A percentile compares a stretch with the other conserved stretches of the same genome.
Evolutionary conservation across 2,797 vertebrate genomes (phyloP).

Genomic region (Crocidura indochinensis): DNA sequence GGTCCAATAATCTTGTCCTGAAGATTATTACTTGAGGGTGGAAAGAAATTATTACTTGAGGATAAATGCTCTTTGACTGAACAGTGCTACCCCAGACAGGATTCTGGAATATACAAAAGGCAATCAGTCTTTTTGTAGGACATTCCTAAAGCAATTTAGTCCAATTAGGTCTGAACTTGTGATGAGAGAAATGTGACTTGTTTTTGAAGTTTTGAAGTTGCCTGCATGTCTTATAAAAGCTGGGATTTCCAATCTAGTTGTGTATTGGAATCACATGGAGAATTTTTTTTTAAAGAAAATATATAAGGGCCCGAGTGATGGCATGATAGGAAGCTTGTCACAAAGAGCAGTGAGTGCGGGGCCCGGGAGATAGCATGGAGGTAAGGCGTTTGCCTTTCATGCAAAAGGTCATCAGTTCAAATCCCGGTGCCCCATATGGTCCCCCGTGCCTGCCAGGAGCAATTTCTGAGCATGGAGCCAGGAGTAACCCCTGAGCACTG

Average conservation of each 20-base stretch:
- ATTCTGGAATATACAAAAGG: neutral
- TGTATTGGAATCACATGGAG: neutral
- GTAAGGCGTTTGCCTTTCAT: no score
- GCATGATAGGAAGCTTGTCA: no score
- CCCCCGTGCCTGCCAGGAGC: no score
- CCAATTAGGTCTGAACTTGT: neutral
- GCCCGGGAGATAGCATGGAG: no score
- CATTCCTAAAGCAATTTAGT: conserved; percentile 36
- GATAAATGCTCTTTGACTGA: neutral
- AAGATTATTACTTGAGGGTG: conserved; percentile 5
- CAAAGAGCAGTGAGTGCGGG: no score
- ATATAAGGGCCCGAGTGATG: neutral
- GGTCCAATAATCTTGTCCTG: neutral
- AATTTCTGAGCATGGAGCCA: no score
- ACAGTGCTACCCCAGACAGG: neutral
- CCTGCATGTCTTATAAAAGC: conserved; percentile 1
- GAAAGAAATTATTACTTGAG: neutral
- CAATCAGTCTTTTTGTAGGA: neutral
- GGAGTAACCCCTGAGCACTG: no score
- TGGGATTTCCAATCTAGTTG: conserved; percentile 6
- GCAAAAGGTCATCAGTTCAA: no score
- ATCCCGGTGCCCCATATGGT: no score
- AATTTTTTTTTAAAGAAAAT: neutral
- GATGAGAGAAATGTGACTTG: conserved; percentile 22
- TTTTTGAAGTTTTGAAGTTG: conserved; percentile 58